Percentiles rank a stretch among this genome's conserved stretches.
phyloP scores from a whole-genome alignment of 2,797 vertebrate genomes.

The Macroramphosus scolopax region DNA sequence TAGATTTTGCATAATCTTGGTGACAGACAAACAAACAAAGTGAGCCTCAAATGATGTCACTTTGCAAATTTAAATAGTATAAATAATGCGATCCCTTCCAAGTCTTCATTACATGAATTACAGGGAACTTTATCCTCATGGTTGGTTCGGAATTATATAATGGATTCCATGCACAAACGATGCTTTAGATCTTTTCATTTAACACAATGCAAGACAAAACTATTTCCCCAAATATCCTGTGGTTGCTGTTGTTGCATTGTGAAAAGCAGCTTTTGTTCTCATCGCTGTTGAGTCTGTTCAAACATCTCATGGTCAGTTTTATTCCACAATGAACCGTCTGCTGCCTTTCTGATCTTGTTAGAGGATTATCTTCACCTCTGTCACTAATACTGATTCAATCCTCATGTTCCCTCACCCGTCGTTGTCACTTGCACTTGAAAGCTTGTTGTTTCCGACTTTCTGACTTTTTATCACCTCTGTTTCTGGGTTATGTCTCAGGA shows the following conservation, averaged over 20 bases:
- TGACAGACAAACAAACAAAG: no score
- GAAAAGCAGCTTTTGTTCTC: constrained; percentile 12
- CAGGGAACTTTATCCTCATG: no score
- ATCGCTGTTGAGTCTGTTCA: not conserved
- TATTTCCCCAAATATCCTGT: not conserved
- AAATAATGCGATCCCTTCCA: no score
- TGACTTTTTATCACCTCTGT: constrained; percentile 38
- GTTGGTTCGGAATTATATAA: no score
- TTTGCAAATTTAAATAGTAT: no score
- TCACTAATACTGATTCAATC: constrained; percentile 39
- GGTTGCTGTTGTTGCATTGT: not conserved
- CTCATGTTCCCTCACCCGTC: constrained; percentile 20
- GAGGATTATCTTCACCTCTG: constrained; percentile 51
- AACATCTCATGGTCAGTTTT: constrained; percentile 1
- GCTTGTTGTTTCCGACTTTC: constrained; percentile 10
- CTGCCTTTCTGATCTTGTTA: constrained; percentile 33
- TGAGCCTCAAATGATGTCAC: no score
- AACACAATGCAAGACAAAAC: no score
- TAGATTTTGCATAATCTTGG: no score
- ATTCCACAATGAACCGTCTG: constrained; percentile 11
- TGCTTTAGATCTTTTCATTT: no score
- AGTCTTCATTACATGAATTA: no score
- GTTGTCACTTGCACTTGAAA: constrained; percentile 21
- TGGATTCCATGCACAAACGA: no score
- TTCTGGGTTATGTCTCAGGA: constrained; percentile 41